Conservation (phyloP, 2,888 invertebrate species). For the Esperia sulphurella region DNA sequence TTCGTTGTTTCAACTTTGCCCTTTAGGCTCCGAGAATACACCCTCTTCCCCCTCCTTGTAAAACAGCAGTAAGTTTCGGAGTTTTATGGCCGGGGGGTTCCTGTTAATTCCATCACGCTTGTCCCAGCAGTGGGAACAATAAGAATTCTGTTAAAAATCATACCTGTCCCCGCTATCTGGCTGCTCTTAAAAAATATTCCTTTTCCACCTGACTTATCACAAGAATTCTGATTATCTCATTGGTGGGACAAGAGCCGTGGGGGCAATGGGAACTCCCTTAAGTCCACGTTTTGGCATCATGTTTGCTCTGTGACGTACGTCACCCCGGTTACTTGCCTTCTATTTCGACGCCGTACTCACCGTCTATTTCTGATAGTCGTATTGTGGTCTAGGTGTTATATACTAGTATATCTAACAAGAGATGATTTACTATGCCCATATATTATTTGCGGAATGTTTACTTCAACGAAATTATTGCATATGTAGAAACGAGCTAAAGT, state of each 20-base stretch:
- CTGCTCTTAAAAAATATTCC: too few species aligned
- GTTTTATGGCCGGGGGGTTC: conserved; percentile 28
- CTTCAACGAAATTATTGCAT: conserved; percentile 11
- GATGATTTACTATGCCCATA: conserved; percentile 32
- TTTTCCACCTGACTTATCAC: too few species aligned
- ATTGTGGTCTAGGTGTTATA: conserved; percentile 44
- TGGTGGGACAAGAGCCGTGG: too few species aligned
- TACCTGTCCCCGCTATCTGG: too few species aligned
- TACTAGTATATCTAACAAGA: conserved; percentile 41
- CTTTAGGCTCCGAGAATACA: conserved; percentile 18
- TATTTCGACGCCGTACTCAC: conserved; percentile 40
- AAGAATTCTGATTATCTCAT: too few species aligned
- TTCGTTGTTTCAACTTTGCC: conserved; percentile 17
- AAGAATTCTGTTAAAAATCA: too few species aligned
- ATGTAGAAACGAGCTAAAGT: background rate
- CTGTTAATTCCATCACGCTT: too few species aligned
- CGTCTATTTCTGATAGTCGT: conserved; percentile 53
- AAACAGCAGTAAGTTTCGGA: conserved; percentile 28
- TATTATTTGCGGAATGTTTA: conserved; percentile 18
- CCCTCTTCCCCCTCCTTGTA: conserved; percentile 9
- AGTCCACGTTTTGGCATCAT: conserved; percentile 36
- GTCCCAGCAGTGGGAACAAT: too few species aligned
- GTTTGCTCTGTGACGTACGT: conserved; percentile 31
- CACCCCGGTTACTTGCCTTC: conserved; percentile 25
- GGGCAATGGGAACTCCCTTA: background rate